Percentiles rank a stretch among this genome's conserved stretches.
These are phyloP conservation scores for Lithophane socia DNA, from an alignment of 2,888 invertebrate genomes.

Conservation along the genomic window DNA sequence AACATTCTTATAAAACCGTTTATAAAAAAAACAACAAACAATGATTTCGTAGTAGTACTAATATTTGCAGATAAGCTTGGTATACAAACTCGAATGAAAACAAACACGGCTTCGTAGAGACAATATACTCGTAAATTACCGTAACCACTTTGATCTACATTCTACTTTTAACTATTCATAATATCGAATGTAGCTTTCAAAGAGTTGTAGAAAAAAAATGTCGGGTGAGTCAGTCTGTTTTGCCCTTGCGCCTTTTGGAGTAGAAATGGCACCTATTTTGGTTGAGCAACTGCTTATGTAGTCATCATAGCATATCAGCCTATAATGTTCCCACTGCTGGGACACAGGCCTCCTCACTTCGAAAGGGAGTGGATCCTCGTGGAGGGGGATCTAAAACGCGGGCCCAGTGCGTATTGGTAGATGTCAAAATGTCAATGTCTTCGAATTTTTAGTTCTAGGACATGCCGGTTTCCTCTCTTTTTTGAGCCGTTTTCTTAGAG, in stretches of 20 bases:
- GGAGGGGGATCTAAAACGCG: too few species aligned
- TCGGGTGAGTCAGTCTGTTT: background rate
- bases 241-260: background rate
- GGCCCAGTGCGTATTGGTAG: too few species aligned
- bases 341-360: too few species aligned
- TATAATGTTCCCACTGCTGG: too few species aligned
- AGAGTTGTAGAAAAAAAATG: background rate
- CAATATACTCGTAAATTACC: constrained; percentile 41
- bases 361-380: too few species aligned
- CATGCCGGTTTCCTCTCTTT: background rate
- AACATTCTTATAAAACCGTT: background rate
- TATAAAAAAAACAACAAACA: constrained; percentile 23
- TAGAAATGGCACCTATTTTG: background rate
- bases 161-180: constrained; percentile 45
- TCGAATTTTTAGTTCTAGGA: too few species aligned
- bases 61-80: constrained; percentile 42
- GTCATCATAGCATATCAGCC: background rate
- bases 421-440: too few species aligned
- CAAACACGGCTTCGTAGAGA: constrained; percentile 24
- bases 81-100: constrained; percentile 41
- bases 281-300: background rate
- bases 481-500: background rate
- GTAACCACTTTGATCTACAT: constrained; percentile 46
- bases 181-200: constrained; percentile 5
- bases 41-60: constrained; percentile 23